These are phyloP conservation scores for Galendromus occidentalis DNA, from an alignment of 1,140 invertebrate genomes.

Conservation along the genomic window DNA sequence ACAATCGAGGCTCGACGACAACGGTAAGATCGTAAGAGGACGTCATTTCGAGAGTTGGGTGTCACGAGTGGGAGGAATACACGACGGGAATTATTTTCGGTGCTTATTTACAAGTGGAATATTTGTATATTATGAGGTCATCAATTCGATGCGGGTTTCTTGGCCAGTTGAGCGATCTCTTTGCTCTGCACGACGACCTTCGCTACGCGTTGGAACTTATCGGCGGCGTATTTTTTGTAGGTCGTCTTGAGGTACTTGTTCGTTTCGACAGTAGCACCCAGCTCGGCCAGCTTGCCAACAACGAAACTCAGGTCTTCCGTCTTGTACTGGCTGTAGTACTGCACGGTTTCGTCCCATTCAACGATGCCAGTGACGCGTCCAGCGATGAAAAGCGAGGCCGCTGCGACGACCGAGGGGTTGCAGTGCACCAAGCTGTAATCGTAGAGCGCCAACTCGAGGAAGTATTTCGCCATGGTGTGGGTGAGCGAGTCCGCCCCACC, in stretches of 20 bases:
- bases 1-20: too few species aligned
- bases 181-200: neutral
- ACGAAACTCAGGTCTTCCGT: neutral
- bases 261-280: neutral
- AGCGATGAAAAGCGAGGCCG: slow-evolving; percentile 44
- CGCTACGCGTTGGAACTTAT: neutral
- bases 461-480: slow-evolving; percentile 76
- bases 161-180: too few species aligned
- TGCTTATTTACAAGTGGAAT: too few species aligned
- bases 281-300: neutral
- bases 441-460: slow-evolving; percentile 62
- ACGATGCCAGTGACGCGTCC: neutral
- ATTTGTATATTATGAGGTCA: too few species aligned
- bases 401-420: slow-evolving; percentile 56
- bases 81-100: too few species aligned
- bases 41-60: too few species aligned
- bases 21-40: too few species aligned
- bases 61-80: too few species aligned
- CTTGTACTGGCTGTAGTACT: neutral
- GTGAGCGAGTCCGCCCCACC: slow-evolving; percentile 43
- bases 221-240: neutral
- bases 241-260: slow-evolving; percentile 1
- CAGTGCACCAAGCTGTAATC: slow-evolving; percentile 61
- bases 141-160: too few species aligned
- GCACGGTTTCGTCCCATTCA: neutral